Conservation (phyloP, 1,140 invertebrate species). For the Pectinophora gossypiella region DNA sequence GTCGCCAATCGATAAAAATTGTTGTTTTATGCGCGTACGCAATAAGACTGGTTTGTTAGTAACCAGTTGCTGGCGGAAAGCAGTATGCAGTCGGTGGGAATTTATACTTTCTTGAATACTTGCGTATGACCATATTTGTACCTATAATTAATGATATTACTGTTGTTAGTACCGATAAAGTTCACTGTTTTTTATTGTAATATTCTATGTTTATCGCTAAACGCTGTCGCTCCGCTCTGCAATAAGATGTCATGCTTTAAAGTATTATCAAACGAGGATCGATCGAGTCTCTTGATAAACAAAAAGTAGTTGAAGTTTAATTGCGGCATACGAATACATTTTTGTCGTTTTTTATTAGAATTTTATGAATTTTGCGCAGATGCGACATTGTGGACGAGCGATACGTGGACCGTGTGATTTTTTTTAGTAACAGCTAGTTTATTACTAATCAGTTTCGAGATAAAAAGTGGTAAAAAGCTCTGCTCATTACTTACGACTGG, state of each 20-base stretch:
- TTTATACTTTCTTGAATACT: not conserved
- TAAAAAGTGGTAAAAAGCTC: too few relatives aligned
- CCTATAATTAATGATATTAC: too few relatives aligned
- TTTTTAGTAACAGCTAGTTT: too few relatives aligned
- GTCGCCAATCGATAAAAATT: slow-evolving; percentile 19
- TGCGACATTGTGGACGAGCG: not conserved
- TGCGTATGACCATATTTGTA: too few relatives aligned
- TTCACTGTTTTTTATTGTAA: too few relatives aligned
- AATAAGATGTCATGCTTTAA: not conserved
- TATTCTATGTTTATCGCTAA: not conserved
- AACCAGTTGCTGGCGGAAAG: not conserved
- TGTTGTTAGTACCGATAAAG: too few relatives aligned
- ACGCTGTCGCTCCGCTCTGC: not conserved
- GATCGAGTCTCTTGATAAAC: slow-evolving; percentile 1
- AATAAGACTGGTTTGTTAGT: not conserved
- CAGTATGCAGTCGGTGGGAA: not conserved
- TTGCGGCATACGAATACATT: not conserved
- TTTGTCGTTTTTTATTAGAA: not conserved
- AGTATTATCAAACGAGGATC: slow-evolving; percentile 1
- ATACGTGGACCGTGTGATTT: too few relatives aligned
- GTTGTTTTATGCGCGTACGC: slow-evolving; percentile 14
- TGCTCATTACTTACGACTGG: too few relatives aligned
- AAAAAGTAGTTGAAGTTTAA: slow-evolving; percentile 1
- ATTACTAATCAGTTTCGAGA: too few relatives aligned
- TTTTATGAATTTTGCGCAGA: slow-evolving; percentile 1